phyloP scores from a whole-genome alignment of 2,113 vertebrate species.

The Oxyruncus cristatus region DNA sequence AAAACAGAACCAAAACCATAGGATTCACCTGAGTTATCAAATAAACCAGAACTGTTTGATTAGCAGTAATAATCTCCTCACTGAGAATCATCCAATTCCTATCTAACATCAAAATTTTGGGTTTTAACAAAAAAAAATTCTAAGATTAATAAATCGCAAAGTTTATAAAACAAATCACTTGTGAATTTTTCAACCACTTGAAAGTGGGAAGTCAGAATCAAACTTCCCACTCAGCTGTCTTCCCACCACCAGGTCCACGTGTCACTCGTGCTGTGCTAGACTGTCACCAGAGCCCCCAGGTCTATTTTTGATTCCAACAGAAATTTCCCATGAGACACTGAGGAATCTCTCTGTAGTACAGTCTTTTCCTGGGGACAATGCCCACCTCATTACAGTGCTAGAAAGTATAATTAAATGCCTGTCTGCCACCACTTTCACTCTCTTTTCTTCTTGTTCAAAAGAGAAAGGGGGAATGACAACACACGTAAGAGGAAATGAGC shows the following conservation, averaged over 20 bases:
- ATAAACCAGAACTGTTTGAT: neutral
- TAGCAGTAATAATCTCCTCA: neutral
- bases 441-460: neutral
- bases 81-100: neutral
- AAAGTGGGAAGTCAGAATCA: neutral
- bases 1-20: neutral
- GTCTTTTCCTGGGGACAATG: neutral
- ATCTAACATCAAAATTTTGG: neutral
- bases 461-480: neutral
- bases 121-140: neutral
- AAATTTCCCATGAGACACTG: neutral
- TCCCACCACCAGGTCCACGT: accelerated
- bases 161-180: neutral
- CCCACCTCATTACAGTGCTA: neutral
- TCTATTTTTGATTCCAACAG: neutral
- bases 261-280: neutral
- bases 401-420: neutral
- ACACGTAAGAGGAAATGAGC: neutral
- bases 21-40: neutral
- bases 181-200: neutral
- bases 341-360: neutral
- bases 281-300: neutral
- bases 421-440: neutral
- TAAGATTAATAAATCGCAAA: neutral
- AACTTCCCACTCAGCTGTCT: neutral